Base-by-base conservation (phyloP, 2,113 vertebrate species). In the Zosterops japonicus region DNA sequence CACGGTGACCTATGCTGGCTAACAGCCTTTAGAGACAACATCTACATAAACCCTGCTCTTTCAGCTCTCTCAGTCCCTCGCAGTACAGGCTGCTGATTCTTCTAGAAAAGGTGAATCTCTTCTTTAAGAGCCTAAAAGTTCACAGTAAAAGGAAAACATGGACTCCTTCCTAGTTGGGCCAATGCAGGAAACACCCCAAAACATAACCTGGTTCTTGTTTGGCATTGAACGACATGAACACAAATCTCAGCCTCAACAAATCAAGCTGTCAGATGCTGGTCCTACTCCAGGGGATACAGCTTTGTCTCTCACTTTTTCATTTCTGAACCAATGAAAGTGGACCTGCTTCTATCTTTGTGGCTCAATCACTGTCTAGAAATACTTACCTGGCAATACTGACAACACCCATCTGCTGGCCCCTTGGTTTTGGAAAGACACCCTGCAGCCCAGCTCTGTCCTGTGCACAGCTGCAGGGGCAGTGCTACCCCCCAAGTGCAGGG, bases 1-100 rank as follows among this genome's bases (percentile, higher is more conserved):
- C 65, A 60, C 0, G 0, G 19, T 42, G 74, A 89, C 60, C 72
- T 59, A 5, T 0, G 4, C 28, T 87, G 82, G 60, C 69, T 25
- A 93, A 72, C 9, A 57, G 79, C 65, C 71, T 52, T 35, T 19
- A 79, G 0, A 75, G 53, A 75, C 47, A 87, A 52, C 50, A 81
- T 56, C 50, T 57, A 19, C 7, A 5, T 63, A n/a, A 90, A 85
- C 46, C 33, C 47, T 2, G 9, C 49, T 72, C 65, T 47, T 67
- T 27, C n/a, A 63, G 61, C 41, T 41, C 76, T 64, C 49, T 89
- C 71, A 50, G 35, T 46, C 36, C 65, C 65, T 69, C 39, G 23
- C 67, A 88, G 39, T 57, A 61, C 36, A 69, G 55, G 23, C 42
- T 85, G 53, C 36, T 36, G 31, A 47, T 63, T 83, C 46, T 79